Conservation (phyloP, 2,113 vertebrate species). For the Sigmodon hispidus region DNA sequence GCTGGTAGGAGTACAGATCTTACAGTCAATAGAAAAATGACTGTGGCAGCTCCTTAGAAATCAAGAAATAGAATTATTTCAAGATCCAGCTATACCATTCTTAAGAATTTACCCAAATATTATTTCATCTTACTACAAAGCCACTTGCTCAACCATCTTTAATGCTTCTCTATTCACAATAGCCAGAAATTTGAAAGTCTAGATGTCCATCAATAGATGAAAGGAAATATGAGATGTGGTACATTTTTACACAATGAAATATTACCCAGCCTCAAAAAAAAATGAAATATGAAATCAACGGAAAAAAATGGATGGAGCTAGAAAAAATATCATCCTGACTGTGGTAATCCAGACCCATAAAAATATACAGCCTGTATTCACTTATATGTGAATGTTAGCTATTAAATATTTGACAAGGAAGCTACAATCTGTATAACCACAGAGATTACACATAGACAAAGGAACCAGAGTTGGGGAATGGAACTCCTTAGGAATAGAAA, state of each 20-base stretch:
- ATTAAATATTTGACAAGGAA: not conserved
- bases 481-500: not conserved
- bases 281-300: not conserved
- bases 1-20: not conserved
- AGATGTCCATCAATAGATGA: not conserved
- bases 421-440: not conserved
- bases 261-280: not conserved
- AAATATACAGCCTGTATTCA: not conserved
- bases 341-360: not conserved
- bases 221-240: not conserved
- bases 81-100: not conserved
- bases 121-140: not conserved
- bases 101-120: not conserved
- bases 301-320: not conserved
- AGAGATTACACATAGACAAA: not conserved
- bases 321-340: not conserved
- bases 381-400: not conserved
- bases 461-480: not conserved
- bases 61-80: not conserved
- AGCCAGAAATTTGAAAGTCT: not conserved
- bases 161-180: not conserved
- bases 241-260: not conserved
- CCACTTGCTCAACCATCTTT: not conserved
- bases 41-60: not conserved
- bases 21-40: not conserved